A percentile compares a stretch with the other conserved stretches of the same genome.
Evolutionary conservation across 2,113 vertebrate species (phyloP).

Genomic region (Anser brachyrhynchus): DNA sequence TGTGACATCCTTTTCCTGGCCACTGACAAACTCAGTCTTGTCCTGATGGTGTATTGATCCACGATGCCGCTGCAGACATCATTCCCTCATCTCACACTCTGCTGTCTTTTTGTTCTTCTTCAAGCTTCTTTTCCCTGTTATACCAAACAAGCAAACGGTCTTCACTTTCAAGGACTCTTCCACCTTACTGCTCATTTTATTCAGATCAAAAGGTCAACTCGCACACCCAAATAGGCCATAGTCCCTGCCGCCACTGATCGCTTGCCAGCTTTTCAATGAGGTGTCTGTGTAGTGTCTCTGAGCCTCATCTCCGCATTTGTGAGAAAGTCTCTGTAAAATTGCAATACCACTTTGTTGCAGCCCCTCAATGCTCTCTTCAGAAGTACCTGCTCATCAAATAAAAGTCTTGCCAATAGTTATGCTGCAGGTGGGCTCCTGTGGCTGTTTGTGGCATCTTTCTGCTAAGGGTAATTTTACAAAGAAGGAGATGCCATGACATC

Average conservation of each 20-base stretch:
- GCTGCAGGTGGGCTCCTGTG: neutral
- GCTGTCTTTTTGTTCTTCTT: conserved; percentile 12
- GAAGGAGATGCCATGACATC: neutral
- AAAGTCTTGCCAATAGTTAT: neutral
- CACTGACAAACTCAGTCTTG: conserved; percentile 31
- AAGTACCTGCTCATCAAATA: neutral
- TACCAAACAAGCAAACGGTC: neutral
- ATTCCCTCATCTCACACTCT: neutral
- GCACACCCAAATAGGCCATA: neutral
- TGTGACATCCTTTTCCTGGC: conserved; percentile 21
- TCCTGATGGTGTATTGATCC: conserved; percentile 41
- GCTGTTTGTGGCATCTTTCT: neutral
- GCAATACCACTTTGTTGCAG: neutral
- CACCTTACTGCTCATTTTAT: conserved; percentile 17
- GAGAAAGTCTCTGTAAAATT: neutral
- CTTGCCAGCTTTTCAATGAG: neutral
- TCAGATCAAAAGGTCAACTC: neutral
- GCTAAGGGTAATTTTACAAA: neutral
- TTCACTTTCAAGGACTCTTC: conserved; percentile 39
- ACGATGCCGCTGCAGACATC: neutral
- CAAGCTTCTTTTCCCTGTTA: neutral
- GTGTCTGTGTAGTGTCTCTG: neutral
- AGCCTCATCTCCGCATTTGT: neutral
- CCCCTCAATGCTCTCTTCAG: neutral
- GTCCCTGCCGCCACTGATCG: neutral